Conservation (phyloP, 2,888 invertebrate genomes). For the Eulithis prunata region DNA sequence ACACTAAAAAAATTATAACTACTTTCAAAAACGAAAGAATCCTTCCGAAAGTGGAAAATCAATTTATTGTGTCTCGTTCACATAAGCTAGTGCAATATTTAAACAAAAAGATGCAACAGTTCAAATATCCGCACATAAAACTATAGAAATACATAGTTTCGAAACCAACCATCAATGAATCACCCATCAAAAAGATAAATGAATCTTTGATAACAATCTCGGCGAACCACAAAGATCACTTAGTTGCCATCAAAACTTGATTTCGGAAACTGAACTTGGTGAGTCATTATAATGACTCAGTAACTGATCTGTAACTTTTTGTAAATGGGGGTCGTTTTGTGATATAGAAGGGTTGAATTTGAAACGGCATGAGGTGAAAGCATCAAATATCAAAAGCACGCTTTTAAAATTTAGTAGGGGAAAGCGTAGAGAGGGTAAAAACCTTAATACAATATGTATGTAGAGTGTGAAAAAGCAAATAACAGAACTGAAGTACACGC, state of each 20-base stretch:
- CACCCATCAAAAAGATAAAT: constrained; percentile 26
- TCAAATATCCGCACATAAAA: too few relatives aligned
- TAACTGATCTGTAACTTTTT: constrained; percentile 32
- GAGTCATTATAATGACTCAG: constrained; percentile 59
- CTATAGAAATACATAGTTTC: neutral
- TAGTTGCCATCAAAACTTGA: constrained; percentile 51
- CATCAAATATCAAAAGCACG: constrained; percentile 22
- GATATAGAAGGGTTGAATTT: constrained; percentile 36
- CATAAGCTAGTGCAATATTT: neutral
- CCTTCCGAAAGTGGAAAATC: too few relatives aligned
- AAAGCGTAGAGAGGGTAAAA: neutral
- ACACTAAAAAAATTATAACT: too few relatives aligned
- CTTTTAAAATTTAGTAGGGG: constrained; percentile 6
- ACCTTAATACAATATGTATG: neutral
- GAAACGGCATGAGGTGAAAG: constrained; percentile 21
- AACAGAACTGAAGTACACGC: too few relatives aligned
- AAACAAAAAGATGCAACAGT: too few relatives aligned
- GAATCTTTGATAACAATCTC: constrained; percentile 22
- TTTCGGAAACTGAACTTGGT: constrained; percentile 52
- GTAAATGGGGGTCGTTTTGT: constrained; percentile 15
- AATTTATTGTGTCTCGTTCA: too few relatives aligned
- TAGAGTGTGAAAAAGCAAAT: too few relatives aligned
- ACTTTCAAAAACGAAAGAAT: too few relatives aligned
- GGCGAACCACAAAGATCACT: constrained; percentile 49
- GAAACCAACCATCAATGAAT: constrained; percentile 19